phyloP scores from a whole-genome alignment of 2,113 vertebrate species.

The Actenoides lindsayi region DNA sequence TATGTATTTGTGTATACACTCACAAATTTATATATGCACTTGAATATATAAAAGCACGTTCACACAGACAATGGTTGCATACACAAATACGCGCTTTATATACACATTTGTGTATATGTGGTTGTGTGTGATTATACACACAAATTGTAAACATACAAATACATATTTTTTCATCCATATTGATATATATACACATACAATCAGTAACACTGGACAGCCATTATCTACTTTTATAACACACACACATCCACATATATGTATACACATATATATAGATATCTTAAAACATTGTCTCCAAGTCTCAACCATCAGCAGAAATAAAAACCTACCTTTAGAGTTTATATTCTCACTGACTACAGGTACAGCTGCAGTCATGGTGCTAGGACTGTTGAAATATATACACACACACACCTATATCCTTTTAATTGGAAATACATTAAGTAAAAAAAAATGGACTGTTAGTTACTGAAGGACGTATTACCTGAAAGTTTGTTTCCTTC shows the following conservation, averaged over 20 bases:
- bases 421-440: not conserved
- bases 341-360: not conserved
- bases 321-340: not conserved
- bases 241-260: fast-evolving
- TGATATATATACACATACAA: fast-evolving
- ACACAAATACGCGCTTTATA: not conserved
- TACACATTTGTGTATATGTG: not conserved
- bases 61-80: not conserved
- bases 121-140: not conserved
- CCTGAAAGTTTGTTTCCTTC: constrained; percentile 99
- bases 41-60: not conserved
- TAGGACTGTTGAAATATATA: not conserved
- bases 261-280: not conserved
- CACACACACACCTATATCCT: not conserved
- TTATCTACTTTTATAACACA: not conserved
- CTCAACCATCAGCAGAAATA: not conserved
- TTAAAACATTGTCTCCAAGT: not conserved
- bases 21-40: not conserved
- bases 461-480: constrained; percentile 47
- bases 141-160: not conserved
- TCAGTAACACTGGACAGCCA: not conserved
- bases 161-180: not conserved
- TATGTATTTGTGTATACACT: not conserved
- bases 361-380: not conserved
- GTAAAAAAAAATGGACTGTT: not conserved